These are phyloP conservation scores for Vanessa tameamea DNA, from an alignment of 1,140 invertebrate species.

Conservation along the genomic window DNA sequence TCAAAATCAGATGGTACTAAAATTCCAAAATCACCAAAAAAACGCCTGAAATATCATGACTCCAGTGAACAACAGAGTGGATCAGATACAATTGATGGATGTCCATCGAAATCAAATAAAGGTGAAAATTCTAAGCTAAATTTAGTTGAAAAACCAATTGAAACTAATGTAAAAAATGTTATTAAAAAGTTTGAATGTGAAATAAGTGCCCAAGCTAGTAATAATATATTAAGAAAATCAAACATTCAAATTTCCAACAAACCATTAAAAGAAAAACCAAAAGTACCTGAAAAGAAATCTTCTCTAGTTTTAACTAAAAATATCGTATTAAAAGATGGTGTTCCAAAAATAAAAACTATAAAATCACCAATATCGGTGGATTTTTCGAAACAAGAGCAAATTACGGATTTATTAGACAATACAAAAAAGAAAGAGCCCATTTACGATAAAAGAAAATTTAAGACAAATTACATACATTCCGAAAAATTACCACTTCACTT, in stretches of 20 bases:
- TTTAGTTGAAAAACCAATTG: slow-evolving; percentile 36
- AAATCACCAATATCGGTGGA: slow-evolving; percentile 51
- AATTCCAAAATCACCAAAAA: slow-evolving; percentile 69
- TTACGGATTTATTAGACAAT: slow-evolving; percentile 34
- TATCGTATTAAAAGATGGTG: slow-evolving; percentile 74
- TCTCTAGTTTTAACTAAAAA: slow-evolving; percentile 76
- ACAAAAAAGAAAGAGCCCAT: slow-evolving; percentile 66
- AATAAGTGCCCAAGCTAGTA: slow-evolving; percentile 66
- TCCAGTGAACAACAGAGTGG: slow-evolving; percentile 67
- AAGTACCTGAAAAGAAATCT: slow-evolving; percentile 80
- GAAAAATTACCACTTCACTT: slow-evolving; percentile 69
- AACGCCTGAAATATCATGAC: slow-evolving; percentile 64
- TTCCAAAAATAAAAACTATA: slow-evolving; percentile 75
- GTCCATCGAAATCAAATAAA: slow-evolving; percentile 48
- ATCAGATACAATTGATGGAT: slow-evolving; percentile 73
- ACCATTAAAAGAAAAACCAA: slow-evolving; percentile 72
- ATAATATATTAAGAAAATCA: slow-evolving; percentile 53
- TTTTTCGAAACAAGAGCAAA: slow-evolving; percentile 42
- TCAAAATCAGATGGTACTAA: slow-evolving; percentile 77
- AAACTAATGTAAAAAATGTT: slow-evolving; percentile 68
- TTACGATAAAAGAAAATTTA: slow-evolving; percentile 73
- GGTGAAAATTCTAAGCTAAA: slow-evolving; percentile 41
- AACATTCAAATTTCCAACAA: slow-evolving; percentile 46
- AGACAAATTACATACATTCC: slow-evolving; percentile 73
- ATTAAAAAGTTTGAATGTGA: slow-evolving; percentile 76